phyloP scores from a whole-genome alignment of 2,797 vertebrate species.

The Dipus sagitta region DNA sequence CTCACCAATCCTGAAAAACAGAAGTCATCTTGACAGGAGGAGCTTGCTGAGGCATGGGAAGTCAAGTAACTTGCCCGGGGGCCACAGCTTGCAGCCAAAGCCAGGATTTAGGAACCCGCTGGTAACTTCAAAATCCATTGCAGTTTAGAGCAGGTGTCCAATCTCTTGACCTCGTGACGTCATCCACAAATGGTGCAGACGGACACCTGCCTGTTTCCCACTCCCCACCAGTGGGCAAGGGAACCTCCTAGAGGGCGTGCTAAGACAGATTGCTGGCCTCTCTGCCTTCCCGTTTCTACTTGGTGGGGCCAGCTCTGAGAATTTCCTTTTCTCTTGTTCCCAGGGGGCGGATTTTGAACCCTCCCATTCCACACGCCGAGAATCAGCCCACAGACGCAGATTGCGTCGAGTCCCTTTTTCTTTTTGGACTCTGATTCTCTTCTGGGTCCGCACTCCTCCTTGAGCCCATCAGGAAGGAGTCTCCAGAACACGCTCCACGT shows the following conservation, averaged over 20 bases:
- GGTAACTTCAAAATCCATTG: background rate
- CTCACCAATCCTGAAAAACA: background rate
- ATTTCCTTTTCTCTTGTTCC: background rate
- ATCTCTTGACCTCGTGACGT: too few species aligned
- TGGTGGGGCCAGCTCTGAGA: background rate
- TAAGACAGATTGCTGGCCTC: background rate
- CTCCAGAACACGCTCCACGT: accelerated
- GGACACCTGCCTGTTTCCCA: background rate
- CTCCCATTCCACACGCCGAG: background rate
- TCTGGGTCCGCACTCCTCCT: background rate
- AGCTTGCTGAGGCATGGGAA: background rate
- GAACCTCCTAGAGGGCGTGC: background rate
- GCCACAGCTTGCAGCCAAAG: background rate
- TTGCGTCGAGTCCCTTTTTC: background rate
- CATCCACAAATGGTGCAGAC: too few species aligned
- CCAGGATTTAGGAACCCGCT: background rate
- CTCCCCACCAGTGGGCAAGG: background rate
- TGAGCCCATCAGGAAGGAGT: background rate
- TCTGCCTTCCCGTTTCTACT: background rate
- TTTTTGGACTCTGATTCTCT: background rate
- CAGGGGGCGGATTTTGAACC: background rate
- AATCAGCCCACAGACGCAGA: background rate
- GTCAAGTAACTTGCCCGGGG: background rate
- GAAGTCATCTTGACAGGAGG: background rate
- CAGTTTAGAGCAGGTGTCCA: background rate